A percentile compares a stretch with the other conserved stretches of the same genome.
phyloP scores from a whole-genome alignment of 2,113 vertebrate genomes.

The Cyanoderma ruficeps region DNA sequence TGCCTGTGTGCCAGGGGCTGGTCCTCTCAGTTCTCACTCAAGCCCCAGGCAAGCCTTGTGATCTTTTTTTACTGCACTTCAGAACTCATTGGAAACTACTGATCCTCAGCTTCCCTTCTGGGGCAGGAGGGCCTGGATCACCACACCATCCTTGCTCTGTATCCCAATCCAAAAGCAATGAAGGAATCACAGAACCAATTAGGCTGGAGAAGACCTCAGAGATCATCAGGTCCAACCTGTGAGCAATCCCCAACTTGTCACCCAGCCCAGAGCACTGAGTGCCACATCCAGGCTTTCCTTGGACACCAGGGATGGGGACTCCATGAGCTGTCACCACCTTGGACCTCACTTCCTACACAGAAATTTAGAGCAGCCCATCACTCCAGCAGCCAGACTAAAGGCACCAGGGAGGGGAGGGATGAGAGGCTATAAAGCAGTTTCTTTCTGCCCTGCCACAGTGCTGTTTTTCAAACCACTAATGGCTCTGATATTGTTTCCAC shows the following conservation, averaged over 20 bases:
- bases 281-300: neutral
- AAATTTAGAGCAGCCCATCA: neutral
- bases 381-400: neutral
- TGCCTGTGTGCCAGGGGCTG: accelerated
- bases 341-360: neutral
- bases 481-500: neutral
- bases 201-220: neutral
- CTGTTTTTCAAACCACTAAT: neutral
- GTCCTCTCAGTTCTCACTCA: neutral
- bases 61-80: too few species aligned
- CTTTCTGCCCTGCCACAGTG: neutral
- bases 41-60: accelerated
- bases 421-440: neutral
- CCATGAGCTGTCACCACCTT: neutral
- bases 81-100: neutral
- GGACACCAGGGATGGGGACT: neutral
- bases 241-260: accelerated
- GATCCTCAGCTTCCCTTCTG: neutral
- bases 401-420: accelerated
- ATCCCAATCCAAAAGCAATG: accelerated
- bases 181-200: accelerated
- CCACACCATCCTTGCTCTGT: accelerated
- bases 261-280: neutral
- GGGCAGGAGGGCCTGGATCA: neutral
- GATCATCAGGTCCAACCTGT: neutral